Evolutionary conservation across 2,113 vertebrate species (phyloP), one percentile per base, ranked within the genome.

Genomic region (Microtus oregoni): DNA sequence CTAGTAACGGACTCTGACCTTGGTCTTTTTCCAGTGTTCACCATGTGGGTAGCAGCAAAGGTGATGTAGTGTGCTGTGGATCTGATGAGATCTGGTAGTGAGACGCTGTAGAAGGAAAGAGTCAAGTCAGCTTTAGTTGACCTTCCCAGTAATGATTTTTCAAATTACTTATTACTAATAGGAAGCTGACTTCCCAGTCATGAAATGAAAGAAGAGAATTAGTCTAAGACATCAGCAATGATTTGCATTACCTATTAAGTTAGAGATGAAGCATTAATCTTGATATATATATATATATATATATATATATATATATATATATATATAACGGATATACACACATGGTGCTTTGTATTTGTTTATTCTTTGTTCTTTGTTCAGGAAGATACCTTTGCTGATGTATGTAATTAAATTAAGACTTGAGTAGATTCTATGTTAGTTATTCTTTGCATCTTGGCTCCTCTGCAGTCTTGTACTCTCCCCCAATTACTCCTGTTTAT

Each of bases 141-240:
- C 93, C 86, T 97, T 94, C 86, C 47, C 88, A 70, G 81, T 90
- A 81, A 95, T 32, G 63, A 75, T 41, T 78, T 86, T 89, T 50
- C 24, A 93, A 92, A 93, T 94, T 41, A 63, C 65, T 87, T 75
- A 67, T 88, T 94, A 92, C 90, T 95, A 94, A 32, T 22, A n/a
- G 73, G 92, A 94, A 94, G n/a, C 50, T 67, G 22, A 82, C 47
- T 44, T 96, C 88, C 44, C 22, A 63, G 50, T 83, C 63, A 63
- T 12, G 44, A 94, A 78, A 86, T 70, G 61, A 90, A 86, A 92
- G 70, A 72, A 96, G n/a, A 77, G 86, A 95, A 94, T 94, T 93
- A 86, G n/a, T 85, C 58, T 38, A 93, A 85, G 52, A 50, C 17
- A 35, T 68, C 28, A 87, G 70, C n/a, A 82, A 77, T 77, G 86